Evolutionary conservation across 1,140 invertebrate genomes (phyloP), one percentile per base, ranked within the genome.

Genomic region (Ladona fulva): DNA sequence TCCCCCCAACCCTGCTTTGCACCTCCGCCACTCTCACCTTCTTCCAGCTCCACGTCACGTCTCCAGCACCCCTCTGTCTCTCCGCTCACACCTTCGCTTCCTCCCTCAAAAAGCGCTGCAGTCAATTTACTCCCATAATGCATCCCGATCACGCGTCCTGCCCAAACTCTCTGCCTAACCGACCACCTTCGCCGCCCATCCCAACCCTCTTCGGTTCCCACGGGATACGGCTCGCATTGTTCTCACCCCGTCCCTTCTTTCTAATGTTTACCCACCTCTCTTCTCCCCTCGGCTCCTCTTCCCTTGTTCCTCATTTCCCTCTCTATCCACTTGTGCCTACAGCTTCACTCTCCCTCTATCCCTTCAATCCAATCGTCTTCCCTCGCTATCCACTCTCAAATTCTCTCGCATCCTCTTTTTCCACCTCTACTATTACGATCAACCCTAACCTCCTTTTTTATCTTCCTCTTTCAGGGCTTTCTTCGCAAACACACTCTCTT

Each of bases 101-200:
- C 52, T 6, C 52, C 52, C 52, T 22, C 52, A 22, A 66, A 66
- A 66, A 66, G 52, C 52, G 52, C 52, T 66, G 52, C 52, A 66
- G 52, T 66, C 52, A 66, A 66, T 66, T 66, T 66, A 66, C 52
- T 66, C 52, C 52, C 52, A 66, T 66, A 66, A 66, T 66, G 52
- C 52, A 66, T 22, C 52, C 52, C 52, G 52, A 66, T 66, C 52
- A 66, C 52, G 52, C 52, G 52, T 22, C 52, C 52, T 12, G 52
- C 52, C 52, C 52, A 19, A 66, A 66, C 52, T 66, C 52, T 66
- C 52, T 66, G 52, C 52, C 52, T 22, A 66, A 22, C 16, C 52
- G 52, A 66, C 3, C 52, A 5, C 52, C 52, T 22, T 66, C 52
- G 14, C 52, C 44, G 52, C 52, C 52, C 3, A 16, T 52, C 52